These are phyloP conservation scores for Heliconius melpomene DNA, from an alignment of 1,140 invertebrate genomes.

Conservation along the genomic window DNA sequence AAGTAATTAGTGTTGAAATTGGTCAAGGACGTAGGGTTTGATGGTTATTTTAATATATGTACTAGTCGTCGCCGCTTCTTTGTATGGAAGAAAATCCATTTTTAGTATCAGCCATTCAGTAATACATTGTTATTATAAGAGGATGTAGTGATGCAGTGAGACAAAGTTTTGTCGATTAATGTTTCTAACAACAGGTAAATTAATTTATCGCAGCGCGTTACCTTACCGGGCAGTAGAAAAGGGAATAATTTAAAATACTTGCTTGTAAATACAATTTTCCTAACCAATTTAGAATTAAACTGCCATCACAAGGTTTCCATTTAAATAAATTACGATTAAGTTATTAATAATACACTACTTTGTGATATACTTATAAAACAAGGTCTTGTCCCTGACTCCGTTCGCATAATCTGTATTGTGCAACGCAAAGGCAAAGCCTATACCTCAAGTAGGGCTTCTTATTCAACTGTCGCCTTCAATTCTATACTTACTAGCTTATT, in stretches of 20 bases:
- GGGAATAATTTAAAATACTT: no score
- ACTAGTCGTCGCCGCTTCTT: not conserved
- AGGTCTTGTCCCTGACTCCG: slow-evolving; percentile 4
- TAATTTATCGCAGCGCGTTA: no score
- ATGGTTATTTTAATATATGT: not conserved
- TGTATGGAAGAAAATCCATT: not conserved
- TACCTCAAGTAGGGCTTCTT: slow-evolving; percentile 11
- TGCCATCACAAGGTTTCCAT: no score
- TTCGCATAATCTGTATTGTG: slow-evolving; percentile 4
- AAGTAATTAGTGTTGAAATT: slow-evolving; percentile 15
- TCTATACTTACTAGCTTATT: not conserved
- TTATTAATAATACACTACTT: not conserved
- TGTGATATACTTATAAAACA: not conserved
- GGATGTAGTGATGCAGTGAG: no score
- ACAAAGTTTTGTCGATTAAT: no score
- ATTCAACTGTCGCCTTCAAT: slow-evolving; percentile 1
- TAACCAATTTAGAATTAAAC: no score
- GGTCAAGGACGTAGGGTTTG: not conserved
- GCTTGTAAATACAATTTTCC: no score
- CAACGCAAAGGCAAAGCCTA: not conserved
- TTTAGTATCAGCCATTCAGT: no score
- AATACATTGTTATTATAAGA: no score
- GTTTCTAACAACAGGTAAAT: no score
- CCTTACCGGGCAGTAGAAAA: no score
- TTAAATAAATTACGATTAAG: not conserved